Evolutionary conservation across 2,888 invertebrate species (phyloP), one percentile per base, ranked within the genome.

Genomic region (Resseliella maxima): DNA sequence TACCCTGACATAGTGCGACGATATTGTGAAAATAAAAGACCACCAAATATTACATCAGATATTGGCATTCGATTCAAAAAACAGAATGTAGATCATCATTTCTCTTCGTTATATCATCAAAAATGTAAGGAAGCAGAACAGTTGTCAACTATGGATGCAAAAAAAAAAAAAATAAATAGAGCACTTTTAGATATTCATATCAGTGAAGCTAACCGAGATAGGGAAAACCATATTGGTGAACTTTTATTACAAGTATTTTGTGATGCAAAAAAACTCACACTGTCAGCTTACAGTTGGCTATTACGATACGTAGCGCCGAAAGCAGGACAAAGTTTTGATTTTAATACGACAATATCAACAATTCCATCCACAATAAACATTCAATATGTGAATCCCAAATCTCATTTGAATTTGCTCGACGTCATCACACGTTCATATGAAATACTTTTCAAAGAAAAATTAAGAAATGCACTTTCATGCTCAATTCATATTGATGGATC

Each of bases 201-300:
- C 3, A 64, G 3, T 15, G 27, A 64, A 64, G 64, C 64, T 5
- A 64, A 64, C 31, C 27, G 10, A 64, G 24, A 31, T 2, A 24
- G 8, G 5, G 64, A 12, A 64, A 64, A 64, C 24, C 64, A 64
- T 31, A 31, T 64, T 5, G 64, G 6, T 12, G 31, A 64, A 64
- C 24, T 64, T 12, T 64, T 64, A 10, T 31, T 64, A 6, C 64
- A 64, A 31, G 64, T 64, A 6, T 64, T 24, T 31, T 6, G 31
- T 64, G 64, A 64, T 64, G 64, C 64, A 64, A 64, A 64, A 31
- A 64, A 64, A 31, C 64, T 64, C 5, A 64, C 64, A 12, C 15
- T 64, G 31, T 64, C 64, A 6, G 64, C 64, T 12, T 64, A 64
- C 31, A 64, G 64, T 64, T 64, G 64, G 64, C 64, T 27, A 6